Evolutionary conservation across 2,113 vertebrate species (phyloP).

Genomic region (Microcebus ravelobensis): DNA sequence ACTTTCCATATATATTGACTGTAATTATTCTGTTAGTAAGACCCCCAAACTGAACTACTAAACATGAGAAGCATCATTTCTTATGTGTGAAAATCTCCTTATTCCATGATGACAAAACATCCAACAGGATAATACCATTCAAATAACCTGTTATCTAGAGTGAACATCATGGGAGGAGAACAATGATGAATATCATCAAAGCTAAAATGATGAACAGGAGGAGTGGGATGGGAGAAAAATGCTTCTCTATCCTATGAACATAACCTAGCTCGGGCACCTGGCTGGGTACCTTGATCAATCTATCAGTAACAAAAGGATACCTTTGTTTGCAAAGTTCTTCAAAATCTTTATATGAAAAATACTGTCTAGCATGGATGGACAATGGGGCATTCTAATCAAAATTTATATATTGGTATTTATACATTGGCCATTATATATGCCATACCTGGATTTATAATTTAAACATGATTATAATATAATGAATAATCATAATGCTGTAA

Average conservation of each 20-base stretch:
- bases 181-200: not conserved
- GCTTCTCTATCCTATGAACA: not conserved
- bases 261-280: not conserved
- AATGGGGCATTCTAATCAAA: not conserved
- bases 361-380: not conserved
- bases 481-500: not conserved
- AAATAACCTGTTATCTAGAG: not conserved
- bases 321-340: not conserved
- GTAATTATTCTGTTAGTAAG: constrained; percentile 82
- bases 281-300: not conserved
- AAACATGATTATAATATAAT: not conserved
- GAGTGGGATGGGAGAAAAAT: not conserved
- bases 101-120: not conserved
- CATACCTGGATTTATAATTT: not conserved
- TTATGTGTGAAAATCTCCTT: constrained; percentile 56
- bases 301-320: not conserved
- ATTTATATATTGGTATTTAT: not conserved
- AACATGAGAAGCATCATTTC: constrained; percentile 55
- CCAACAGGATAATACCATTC: not conserved
- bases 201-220: not conserved
- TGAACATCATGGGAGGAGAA: not conserved
- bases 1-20: constrained; percentile 82
- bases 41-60: constrained; percentile 66
- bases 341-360: not conserved
- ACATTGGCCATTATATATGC: not conserved